These are phyloP conservation scores for Pinctada fucata DNA, from an alignment of 2,888 invertebrate species.

Conservation along the genomic window DNA sequence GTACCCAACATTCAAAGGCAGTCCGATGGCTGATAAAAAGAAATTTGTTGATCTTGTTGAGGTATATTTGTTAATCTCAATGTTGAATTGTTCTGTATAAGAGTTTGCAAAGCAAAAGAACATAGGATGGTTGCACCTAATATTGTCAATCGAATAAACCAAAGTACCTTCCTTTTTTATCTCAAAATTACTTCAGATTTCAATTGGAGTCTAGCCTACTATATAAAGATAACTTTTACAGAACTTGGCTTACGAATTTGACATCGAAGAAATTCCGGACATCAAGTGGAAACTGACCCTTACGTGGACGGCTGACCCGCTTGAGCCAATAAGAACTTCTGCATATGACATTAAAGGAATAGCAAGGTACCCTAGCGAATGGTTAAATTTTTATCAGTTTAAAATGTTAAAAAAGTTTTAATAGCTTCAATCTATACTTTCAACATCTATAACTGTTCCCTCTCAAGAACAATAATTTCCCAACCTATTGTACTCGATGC, in stretches of 20 bases:
- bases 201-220: too few species aligned
- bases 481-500: too few species aligned
- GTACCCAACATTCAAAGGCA: conserved; percentile 20
- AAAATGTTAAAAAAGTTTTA: too few species aligned
- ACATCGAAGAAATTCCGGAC: conserved; percentile 30
- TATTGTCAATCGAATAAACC: too few species aligned
- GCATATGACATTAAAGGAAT: conserved; percentile 42
- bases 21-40: conserved; percentile 11
- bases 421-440: too few species aligned
- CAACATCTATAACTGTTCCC: too few species aligned
- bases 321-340: conserved; percentile 3
- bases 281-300: conserved; percentile 33
- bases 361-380: conserved; percentile 26
- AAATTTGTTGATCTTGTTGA: conserved; percentile 21
- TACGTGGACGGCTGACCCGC: conserved; percentile 36
- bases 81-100: background rate
- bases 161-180: too few species aligned
- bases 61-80: background rate
- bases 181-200: too few species aligned
- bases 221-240: background rate
- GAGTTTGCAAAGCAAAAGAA: too few species aligned
- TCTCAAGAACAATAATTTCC: too few species aligned
- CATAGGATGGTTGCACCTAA: too few species aligned
- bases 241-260: conserved; percentile 23
- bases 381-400: too few species aligned